These are phyloP conservation scores for Meteorus cinctellus DNA, from an alignment of 2,888 invertebrate species.

Conservation along the genomic window DNA sequence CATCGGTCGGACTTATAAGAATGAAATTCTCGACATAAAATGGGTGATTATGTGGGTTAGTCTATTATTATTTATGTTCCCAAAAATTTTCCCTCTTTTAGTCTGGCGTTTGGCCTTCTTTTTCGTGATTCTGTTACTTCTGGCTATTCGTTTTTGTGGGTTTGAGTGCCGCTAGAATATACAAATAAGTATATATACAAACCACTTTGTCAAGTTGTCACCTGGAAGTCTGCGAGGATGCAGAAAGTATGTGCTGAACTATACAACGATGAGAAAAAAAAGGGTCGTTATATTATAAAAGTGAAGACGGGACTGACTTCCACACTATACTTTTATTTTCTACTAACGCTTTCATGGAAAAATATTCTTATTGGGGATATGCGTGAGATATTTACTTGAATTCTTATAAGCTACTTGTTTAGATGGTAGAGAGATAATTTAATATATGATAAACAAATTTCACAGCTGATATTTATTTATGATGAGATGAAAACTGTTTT, in stretches of 20 bases:
- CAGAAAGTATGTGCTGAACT: constrained; percentile 7
- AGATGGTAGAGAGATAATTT: no score
- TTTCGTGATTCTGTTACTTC: not conserved
- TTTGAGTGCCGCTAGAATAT: constrained; percentile 46
- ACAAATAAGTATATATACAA: constrained; percentile 37
- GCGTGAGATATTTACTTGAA: not conserved
- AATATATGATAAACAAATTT: no score
- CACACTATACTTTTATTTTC: constrained; percentile 34
- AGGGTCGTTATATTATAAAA: constrained; percentile 31
- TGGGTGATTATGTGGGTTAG: constrained; percentile 22
- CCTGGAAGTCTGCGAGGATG: constrained; percentile 55
- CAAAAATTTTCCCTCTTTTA: constrained; percentile 49
- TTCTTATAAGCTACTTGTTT: not conserved
- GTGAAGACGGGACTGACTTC: constrained; percentile 34
- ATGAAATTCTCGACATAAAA: not conserved
- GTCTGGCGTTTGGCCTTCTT: constrained; percentile 7
- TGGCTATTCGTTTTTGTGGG: constrained; percentile 26
- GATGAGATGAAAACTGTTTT: no score
- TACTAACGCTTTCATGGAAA: constrained; percentile 15
- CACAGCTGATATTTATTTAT: no score
- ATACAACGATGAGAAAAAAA: constrained; percentile 35
- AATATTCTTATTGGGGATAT: not conserved
- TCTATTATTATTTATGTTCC: constrained; percentile 20
- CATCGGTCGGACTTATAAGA: not conserved
- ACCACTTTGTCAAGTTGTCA: constrained; percentile 68